phyloP scores from a whole-genome alignment of 2,888 invertebrate genomes.

The Melanotus villosus region DNA sequence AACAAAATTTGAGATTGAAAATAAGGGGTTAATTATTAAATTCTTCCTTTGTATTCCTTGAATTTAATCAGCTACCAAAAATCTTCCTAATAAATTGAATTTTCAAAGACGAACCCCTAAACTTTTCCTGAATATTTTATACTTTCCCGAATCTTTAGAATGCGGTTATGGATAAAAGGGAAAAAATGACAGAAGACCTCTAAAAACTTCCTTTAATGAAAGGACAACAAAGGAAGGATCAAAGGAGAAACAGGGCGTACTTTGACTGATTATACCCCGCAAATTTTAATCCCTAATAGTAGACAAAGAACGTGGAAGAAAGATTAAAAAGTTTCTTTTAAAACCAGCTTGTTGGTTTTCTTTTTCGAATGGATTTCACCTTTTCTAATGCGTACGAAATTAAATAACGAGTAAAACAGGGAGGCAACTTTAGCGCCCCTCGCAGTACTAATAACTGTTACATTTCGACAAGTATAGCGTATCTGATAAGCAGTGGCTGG shows the following conservation, averaged over 20 bases:
- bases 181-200: background rate
- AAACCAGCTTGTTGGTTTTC: no score
- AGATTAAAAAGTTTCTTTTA: constrained; percentile 12
- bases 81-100: no score
- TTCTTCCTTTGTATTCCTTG: no score
- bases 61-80: no score
- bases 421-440: constrained; percentile 18
- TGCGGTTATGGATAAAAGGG: background rate
- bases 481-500: constrained; percentile 44
- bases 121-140: no score
- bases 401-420: constrained; percentile 18
- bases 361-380: no score
- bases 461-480: constrained; percentile 47
- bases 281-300: constrained; percentile 40
- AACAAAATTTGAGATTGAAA: no score
- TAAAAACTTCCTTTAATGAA: constrained; percentile 35
- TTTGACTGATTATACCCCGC: constrained; percentile 37
- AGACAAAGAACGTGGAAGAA: constrained; percentile 25
- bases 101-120: no score
- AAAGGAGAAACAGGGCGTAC: constrained; percentile 24
- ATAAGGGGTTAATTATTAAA: no score
- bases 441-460: constrained; percentile 47
- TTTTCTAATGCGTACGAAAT: no score
- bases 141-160: background rate
- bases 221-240: constrained; percentile 43